A percentile compares a stretch with the other conserved stretches of the same genome.
phyloP scores from a whole-genome alignment of 30 jellyfish, hydroid and myxozoan species.

The Pelagia noctiluca region DNA sequence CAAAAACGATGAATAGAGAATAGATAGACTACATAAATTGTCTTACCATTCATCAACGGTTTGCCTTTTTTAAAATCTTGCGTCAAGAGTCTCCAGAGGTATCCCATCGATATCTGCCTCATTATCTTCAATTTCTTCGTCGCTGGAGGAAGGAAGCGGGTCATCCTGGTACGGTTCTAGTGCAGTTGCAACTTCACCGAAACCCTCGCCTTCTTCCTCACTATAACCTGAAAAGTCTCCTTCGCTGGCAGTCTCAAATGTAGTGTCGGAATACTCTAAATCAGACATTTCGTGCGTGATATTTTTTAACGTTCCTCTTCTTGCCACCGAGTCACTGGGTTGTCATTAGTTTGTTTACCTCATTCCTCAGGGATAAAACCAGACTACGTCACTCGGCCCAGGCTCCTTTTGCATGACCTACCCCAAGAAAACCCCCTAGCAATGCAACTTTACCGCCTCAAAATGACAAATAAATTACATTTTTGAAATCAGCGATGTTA shows the following conservation, averaged over 20 bases:
- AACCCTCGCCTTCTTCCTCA: background rate
- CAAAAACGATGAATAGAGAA: too few species aligned
- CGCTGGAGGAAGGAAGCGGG: constrained; percentile 23
- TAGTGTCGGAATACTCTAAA: constrained; percentile 15
- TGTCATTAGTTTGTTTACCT: background rate
- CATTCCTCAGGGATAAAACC: background rate
- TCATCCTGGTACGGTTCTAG: constrained; percentile 27
- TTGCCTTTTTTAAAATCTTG: background rate
- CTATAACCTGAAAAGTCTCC: background rate
- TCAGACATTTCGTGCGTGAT: constrained; percentile 10
- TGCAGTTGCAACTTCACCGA: background rate
- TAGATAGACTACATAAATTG: background rate
- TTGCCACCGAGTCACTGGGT: background rate
- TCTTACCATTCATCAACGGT: constrained; percentile 18
- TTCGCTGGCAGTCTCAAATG: background rate
- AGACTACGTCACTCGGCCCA: constrained; percentile 29
- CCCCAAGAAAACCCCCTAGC: constrained; percentile 15
- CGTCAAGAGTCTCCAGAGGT: constrained; percentile 11
- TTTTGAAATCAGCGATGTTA: constrained; percentile 2
- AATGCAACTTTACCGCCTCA: background rate
- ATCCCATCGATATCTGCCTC: constrained; percentile 30
- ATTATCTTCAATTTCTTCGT: constrained; percentile 17
- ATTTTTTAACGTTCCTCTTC: background rate
- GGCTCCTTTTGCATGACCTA: constrained; percentile 20
- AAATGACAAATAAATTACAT: background rate